Base-by-base conservation (phyloP, 2,888 invertebrate species). In the Thyatira batis region DNA sequence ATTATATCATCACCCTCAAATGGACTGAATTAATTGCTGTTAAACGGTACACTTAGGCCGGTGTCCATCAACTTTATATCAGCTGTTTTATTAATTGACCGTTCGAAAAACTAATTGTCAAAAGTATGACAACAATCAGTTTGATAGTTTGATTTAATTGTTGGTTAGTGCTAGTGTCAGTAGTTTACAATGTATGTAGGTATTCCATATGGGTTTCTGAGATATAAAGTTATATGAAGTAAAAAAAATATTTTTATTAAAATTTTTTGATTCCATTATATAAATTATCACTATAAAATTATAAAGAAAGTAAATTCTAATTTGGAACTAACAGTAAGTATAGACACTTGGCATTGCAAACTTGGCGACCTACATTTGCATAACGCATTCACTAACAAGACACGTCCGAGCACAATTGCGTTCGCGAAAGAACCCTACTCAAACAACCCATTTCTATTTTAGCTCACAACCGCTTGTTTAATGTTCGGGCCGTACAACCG, bases 371-470 rank as follows among this genome's bases (percentile, higher is more conserved):
- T 71, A 64, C 67, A 89, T 91, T 90, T 85, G 84, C 89, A 87
- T 89, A 86, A 80, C 83, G 87, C 89, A 89, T 91, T 91, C 88
- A 75, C 84, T 91, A 90, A 89, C 91, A 89, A 89, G 88, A 90
- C 91, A 92, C 91, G 91, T 91, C 82, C 88, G 80, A 84, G 78
- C 84, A 88, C 86, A 90, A 92, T 91, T 89, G 89, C 89, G 87
- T 85, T 90, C 89, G 85, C 89, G 87, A 90, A 91, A 91, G 89
- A 91, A 89, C 91, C 90, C 89, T 89, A 85, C 88, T 91, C 89
- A 90, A 92, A 90, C 87, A 89, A 86, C 84, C 91, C 89, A 90
- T 91, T 91, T 85, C 90, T 91, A 90, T 89, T 91, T 89, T 82
- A 87, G 85, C 86, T 84, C 82, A 79, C 84, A 80, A 83, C 86